Evolutionary conservation across 1,140 invertebrate genomes (phyloP), one percentile per base, ranked within the genome.

Genomic region (Choristoneura fumiferana): DNA sequence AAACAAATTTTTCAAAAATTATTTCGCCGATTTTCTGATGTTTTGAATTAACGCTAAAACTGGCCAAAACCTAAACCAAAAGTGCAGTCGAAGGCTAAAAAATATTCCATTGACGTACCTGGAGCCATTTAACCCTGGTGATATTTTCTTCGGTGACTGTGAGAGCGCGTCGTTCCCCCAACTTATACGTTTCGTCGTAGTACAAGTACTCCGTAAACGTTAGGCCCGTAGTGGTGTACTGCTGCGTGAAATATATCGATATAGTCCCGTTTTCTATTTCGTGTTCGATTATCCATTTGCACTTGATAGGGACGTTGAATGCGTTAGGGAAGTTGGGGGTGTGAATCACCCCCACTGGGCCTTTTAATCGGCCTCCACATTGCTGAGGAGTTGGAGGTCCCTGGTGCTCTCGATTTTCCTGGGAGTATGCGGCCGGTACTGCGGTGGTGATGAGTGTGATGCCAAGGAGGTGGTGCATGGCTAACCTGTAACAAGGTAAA

Each of bases 231-330:
- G 93, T 93, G 17, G 96, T 94, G 85, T 95, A 98, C 22, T 96
- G 92, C 72, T 98, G 96, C 0, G 95, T 97, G 62, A 98, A 91
- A 78, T 98, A 97, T 17, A 98, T 91, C 35, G 95, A 92, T 68
- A 97, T 96, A 3, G 94, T 94, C 17, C 92, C 84, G 60, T 92
- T 88, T 55, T 71, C 65, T 1, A 94, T 92, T 33, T 92, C 92
- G 4, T 95, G 94, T 68, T 96, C 93, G 71, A 98, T 96, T 8
- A 97, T 90, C 96, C 96, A 98, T 57, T 93, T 92, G 78, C 96
- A 97, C 58, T 92, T 92, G 45, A 97, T 94, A 3, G 96, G 96
- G 12, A 96, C 94, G 5, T 91, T 81, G 79, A 96, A 97, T 0
- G 92, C 89, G 22, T 92, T 87, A 0, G 96, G 97, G 70, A 97